Percentiles rank a stretch among this genome's conserved stretches.
phyloP scores from a whole-genome alignment of 2,888 invertebrate species.

The Drosophila koepferae region DNA sequence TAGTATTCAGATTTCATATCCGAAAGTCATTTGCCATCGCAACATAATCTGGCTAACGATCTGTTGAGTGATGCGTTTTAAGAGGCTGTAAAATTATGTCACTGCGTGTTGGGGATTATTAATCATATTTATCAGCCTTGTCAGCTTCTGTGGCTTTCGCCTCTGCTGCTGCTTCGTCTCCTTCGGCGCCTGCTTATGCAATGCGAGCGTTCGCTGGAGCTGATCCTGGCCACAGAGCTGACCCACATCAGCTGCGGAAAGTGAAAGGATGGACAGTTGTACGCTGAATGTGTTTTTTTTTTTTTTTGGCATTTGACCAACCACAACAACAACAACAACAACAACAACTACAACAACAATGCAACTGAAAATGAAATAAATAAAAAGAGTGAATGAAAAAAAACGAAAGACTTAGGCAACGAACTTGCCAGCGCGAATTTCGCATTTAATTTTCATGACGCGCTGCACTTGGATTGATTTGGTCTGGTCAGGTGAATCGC shows the following conservation, averaged over 20 bases:
- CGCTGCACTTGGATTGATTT: conserved; percentile 29
- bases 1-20: not conserved
- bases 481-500: conserved; percentile 4
- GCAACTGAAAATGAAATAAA: not conserved
- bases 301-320: conserved; percentile 15
- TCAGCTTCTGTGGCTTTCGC: not conserved
- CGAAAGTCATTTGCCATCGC: not conserved
- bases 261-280: conserved; percentile 55
- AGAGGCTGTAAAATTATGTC: conserved; percentile 40
- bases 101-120: conserved; percentile 19
- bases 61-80: conserved; percentile 40
- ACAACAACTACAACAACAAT: not conserved
- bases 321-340: conserved; percentile 3
- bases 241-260: conserved; percentile 52
- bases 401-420: conserved; percentile 73
- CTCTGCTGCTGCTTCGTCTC: not conserved
- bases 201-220: conserved; percentile 17
- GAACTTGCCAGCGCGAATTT: conserved; percentile 52
- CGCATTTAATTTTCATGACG: conserved; percentile 48
- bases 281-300: conserved; percentile 7
- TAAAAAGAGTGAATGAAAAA: not conserved
- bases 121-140: conserved; percentile 21
- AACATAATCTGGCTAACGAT: conserved; percentile 40
- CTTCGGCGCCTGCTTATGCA: conserved; percentile 24
- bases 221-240: conserved; percentile 53